Conservation (phyloP, 30 jellyfish, hydroid and myxozoan species). For the Pelagia noctiluca region DNA sequence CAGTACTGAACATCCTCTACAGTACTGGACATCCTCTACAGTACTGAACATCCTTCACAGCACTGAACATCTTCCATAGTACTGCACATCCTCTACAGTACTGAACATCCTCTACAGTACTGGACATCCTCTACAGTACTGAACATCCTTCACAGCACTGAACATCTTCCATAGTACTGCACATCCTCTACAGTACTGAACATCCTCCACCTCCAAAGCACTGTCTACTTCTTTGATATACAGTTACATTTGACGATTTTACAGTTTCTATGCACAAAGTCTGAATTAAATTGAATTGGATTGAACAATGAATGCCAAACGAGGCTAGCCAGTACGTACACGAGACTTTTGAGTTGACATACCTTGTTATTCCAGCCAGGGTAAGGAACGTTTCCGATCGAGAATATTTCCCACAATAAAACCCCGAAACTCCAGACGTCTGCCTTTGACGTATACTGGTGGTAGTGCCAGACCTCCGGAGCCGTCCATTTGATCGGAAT, state of each 20-base stretch:
- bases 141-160: too few species aligned
- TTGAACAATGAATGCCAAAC: background rate
- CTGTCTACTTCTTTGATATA: background rate
- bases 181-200: too few species aligned
- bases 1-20: too few species aligned
- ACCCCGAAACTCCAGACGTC: constrained; percentile 98
- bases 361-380: constrained; percentile 96
- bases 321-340: background rate
- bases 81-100: too few species aligned
- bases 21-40: too few species aligned
- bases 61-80: too few species aligned
- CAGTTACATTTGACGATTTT: background rate
- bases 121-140: too few species aligned
- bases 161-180: too few species aligned
- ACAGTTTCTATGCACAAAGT: background rate
- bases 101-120: too few species aligned
- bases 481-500: constrained; percentile 98
- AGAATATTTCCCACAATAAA: constrained; percentile 86
- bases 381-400: constrained; percentile 86
- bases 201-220: too few species aligned
- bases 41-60: too few species aligned
- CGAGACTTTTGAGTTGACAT: background rate
- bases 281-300: background rate
- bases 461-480: constrained; percentile 89
- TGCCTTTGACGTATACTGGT: constrained; percentile 74